These are phyloP conservation scores for Elanoides forficatus DNA, from an alignment of 2,113 vertebrate genomes.

Conservation along the genomic window DNA sequence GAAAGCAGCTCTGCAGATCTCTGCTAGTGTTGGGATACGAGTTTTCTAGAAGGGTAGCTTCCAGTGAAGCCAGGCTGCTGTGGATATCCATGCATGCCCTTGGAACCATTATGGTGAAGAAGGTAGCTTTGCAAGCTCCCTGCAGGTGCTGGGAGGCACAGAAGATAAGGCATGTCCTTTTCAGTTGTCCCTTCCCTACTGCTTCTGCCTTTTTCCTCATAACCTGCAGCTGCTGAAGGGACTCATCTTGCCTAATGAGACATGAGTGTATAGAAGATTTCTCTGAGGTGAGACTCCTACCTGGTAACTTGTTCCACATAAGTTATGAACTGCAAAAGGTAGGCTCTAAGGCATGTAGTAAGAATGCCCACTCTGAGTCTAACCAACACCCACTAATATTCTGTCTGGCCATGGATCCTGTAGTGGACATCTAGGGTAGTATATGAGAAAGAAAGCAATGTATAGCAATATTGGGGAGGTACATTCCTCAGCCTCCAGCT, in stretches of 20 bases:
- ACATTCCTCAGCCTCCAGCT: not conserved
- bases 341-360: not conserved
- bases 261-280: not conserved
- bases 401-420: not conserved
- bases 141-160: not conserved
- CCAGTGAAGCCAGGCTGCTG: not conserved
- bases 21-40: not conserved
- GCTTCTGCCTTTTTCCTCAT: not conserved
- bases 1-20: not conserved
- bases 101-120: not conserved
- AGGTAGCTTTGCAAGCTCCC: rapidly evolving
- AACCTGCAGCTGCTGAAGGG: not conserved
- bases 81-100: not conserved
- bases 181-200: not conserved
- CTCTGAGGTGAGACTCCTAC: not conserved
- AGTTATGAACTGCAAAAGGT: not conserved
- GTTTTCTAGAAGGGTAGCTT: not conserved
- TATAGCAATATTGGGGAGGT: not conserved
- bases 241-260: not conserved
- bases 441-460: not conserved
- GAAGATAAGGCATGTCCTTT: not conserved
- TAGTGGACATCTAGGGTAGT: not conserved
- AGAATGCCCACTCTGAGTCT: not conserved
- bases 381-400: not conserved
- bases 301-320: no score